phyloP scores from a whole-genome alignment of 2,797 vertebrate genomes.

The Lateolabrax maculatus region DNA sequence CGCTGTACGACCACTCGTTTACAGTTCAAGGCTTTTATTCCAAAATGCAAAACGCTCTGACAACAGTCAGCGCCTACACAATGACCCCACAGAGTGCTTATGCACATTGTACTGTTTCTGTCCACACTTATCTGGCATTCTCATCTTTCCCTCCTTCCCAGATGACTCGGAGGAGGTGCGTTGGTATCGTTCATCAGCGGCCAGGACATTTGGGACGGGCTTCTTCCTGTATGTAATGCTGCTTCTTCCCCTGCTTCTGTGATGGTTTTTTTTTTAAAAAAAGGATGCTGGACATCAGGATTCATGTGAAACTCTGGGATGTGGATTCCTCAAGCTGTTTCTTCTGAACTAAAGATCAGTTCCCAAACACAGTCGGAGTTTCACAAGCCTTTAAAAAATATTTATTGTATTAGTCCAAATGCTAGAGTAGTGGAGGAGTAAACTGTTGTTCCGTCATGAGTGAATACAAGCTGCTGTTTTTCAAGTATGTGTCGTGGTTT shows the following conservation, averaged over 20 bases:
- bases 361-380: neutral
- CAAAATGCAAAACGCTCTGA: neutral
- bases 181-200: constrained; percentile 74
- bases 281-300: neutral
- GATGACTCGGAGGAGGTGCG: constrained; percentile 82
- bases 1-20: constrained; percentile 31
- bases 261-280: neutral
- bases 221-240: constrained; percentile 42
- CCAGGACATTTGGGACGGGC: constrained; percentile 30
- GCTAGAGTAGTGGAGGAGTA: neutral
- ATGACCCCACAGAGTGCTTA: neutral
- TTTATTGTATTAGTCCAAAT: constrained; percentile 3
- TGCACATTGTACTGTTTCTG: too few relatives aligned
- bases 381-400: neutral
- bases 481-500: neutral
- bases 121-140: too few relatives aligned
- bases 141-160: constrained; percentile 48
- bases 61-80: neutral
- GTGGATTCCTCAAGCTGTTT: neutral
- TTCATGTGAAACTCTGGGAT: neutral
- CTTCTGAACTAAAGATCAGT: neutral
- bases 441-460: neutral
- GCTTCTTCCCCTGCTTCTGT: constrained; percentile 53
- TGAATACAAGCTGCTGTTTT: neutral
- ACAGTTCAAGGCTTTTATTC: constrained; percentile 38